phyloP scores from a whole-genome alignment of 2,797 vertebrate species.

The Lerista edwardsae region DNA sequence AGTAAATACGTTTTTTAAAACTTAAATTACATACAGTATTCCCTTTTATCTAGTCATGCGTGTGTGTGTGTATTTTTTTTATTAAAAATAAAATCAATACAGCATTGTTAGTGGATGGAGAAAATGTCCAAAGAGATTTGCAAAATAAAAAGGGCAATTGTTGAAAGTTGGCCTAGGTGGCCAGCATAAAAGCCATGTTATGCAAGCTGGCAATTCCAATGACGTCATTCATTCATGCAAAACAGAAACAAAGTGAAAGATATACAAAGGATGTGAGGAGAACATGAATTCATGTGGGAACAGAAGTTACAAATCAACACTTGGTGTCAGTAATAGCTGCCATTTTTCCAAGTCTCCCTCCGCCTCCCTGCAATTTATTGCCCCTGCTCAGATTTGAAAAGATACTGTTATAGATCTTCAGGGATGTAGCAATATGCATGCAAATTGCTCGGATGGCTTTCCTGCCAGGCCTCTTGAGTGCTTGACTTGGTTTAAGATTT shows the following conservation, averaged over 20 bases:
- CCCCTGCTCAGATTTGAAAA: neutral
- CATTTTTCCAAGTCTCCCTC: neutral
- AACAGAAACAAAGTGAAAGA: neutral
- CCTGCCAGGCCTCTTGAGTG: neutral
- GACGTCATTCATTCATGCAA: neutral
- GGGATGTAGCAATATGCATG: neutral
- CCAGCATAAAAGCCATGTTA: constrained; percentile 21
- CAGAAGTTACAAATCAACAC: neutral
- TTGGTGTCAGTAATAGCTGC: neutral
- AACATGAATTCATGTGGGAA: neutral
- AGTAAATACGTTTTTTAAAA: neutral
- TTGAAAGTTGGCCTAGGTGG: constrained; percentile 38
- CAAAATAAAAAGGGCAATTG: constrained; percentile 2
- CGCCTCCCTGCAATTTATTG: neutral
- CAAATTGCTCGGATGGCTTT: neutral
- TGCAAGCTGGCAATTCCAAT: constrained; percentile 18
- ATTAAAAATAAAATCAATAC: neutral
- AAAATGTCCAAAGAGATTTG: constrained; percentile 5
- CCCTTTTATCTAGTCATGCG: neutral
- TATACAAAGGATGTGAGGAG: neutral
- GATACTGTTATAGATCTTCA: neutral
- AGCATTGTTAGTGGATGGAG: neutral
- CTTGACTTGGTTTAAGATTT: neutral
- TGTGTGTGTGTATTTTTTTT: constrained; percentile 1
- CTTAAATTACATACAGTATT: neutral